Conservation (phyloP, 2,797 vertebrate species). For the Arremon aurantiirostris region DNA sequence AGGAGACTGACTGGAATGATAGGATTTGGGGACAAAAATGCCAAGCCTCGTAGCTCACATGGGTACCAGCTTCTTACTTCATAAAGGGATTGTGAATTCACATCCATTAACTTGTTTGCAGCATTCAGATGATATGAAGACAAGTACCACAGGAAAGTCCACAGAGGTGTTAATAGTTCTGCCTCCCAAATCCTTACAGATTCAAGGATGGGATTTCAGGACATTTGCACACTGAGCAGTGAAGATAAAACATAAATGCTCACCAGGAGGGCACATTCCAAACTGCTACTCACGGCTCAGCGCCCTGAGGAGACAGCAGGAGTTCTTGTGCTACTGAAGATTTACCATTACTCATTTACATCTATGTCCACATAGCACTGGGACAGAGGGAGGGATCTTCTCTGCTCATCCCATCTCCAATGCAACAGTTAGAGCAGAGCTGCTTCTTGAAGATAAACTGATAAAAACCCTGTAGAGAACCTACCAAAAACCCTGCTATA, state of each 20-base stretch:
- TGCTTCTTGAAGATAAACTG: background rate
- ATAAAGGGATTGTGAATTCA: background rate
- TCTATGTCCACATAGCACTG: background rate
- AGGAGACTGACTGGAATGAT: background rate
- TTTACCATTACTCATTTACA: background rate
- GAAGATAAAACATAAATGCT: background rate
- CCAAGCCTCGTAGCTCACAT: background rate
- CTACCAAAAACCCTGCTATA: background rate
- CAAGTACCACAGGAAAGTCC: background rate
- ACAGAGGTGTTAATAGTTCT: background rate
- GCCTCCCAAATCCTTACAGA: background rate
- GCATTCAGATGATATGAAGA: background rate
- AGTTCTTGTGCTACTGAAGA: background rate
- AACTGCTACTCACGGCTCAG: background rate
- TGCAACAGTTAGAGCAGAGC: background rate
- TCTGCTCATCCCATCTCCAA: background rate
- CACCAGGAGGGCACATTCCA: background rate
- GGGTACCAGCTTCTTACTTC: background rate
- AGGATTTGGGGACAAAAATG: background rate
- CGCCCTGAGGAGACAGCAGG: background rate
- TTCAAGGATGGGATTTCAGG: background rate
- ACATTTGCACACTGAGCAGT: background rate
- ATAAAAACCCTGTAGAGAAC: background rate
- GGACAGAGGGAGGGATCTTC: background rate
- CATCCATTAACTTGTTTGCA: background rate